phyloP scores from a whole-genome alignment of 2,888 invertebrate genomes.

The Rhagonycha lutea region DNA sequence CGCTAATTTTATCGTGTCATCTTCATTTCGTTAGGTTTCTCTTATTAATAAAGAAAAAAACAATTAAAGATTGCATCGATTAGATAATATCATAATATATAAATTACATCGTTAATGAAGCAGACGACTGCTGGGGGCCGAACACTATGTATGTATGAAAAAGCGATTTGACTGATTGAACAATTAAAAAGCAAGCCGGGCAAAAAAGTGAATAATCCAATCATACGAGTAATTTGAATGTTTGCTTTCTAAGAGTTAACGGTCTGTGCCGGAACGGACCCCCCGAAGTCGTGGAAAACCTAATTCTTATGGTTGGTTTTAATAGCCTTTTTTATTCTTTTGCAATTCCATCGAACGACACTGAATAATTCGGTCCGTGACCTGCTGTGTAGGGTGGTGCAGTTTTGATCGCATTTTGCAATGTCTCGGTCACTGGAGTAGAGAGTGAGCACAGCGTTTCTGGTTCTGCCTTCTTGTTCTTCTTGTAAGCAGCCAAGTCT shows the following conservation, averaged over 20 bases:
- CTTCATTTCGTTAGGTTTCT: neutral
- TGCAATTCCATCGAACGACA: constrained; percentile 5
- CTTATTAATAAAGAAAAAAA: neutral
- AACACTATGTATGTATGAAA: neutral
- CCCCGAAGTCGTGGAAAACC: constrained; percentile 13
- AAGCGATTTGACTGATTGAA: neutral
- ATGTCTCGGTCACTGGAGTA: constrained; percentile 47
- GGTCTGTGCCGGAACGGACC: constrained; percentile 8
- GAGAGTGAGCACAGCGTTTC: constrained; percentile 40
- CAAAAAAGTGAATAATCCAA: neutral
- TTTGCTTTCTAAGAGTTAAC: constrained; percentile 14
- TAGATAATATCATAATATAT: neutral
- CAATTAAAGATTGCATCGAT: neutral
- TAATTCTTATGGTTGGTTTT: neutral
- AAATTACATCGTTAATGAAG: neutral
- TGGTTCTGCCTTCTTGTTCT: constrained; percentile 22
- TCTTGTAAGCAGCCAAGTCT: constrained; percentile 28
- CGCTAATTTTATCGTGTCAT: neutral
- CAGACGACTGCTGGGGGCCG: neutral
- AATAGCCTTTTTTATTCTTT: constrained; percentile 9
- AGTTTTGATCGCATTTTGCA: constrained; percentile 27
- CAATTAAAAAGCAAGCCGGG: neutral
- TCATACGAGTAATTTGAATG: neutral
- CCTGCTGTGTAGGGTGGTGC: constrained; percentile 22
- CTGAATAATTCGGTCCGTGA: constrained; percentile 17